These are phyloP conservation scores for Ammospiza caudacuta DNA, from an alignment of 2,113 vertebrate species.

Conservation along the genomic window DNA sequence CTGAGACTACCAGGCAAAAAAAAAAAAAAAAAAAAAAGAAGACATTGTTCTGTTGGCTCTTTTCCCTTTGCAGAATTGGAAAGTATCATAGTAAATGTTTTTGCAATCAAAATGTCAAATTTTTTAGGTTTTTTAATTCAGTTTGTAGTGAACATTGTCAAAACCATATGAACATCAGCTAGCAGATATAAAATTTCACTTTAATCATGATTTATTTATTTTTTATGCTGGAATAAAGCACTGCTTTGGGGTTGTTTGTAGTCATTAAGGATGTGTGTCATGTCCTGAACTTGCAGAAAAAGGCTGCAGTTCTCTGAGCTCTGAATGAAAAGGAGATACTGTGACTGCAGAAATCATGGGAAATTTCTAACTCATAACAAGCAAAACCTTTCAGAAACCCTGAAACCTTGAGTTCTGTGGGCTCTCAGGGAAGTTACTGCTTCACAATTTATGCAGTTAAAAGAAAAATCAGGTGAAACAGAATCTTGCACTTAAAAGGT, in stretches of 20 bases:
- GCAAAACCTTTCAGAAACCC: neutral
- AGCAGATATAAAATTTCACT: neutral
- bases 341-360: neutral
- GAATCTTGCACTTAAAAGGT: neutral
- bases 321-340: neutral
- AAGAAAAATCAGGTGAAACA: neutral
- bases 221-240: conserved; percentile 9
- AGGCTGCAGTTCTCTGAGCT: neutral
- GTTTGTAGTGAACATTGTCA: neutral
- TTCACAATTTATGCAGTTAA: neutral
- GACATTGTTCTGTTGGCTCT: neutral
- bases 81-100: neutral
- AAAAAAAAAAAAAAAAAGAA: neutral
- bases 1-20: neutral
- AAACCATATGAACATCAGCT: neutral
- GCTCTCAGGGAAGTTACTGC: neutral
- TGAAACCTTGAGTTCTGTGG: neutral
- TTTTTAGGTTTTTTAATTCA: neutral
- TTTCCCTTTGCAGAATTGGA: neutral
- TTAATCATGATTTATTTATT: neutral
- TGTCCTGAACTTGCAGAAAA: neutral
- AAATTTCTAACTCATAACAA: neutral
- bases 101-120: neutral
- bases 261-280: neutral
- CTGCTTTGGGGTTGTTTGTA: neutral